Base-by-base conservation (phyloP, 2,113 vertebrate genomes). In the Bettongia penicillata region DNA sequence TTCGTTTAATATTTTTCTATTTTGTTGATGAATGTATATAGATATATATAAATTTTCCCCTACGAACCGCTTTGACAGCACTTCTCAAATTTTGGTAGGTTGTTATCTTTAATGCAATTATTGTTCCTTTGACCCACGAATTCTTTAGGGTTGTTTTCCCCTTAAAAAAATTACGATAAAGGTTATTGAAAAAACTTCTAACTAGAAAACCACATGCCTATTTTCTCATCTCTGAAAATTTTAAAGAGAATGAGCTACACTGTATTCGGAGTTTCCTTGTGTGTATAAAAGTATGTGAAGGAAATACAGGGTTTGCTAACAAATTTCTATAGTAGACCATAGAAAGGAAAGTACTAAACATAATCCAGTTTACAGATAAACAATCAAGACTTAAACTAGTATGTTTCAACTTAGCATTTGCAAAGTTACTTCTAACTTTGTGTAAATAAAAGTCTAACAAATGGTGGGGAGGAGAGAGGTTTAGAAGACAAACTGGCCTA, bases 341-440 rank as follows among this genome's bases (percentile, higher is more conserved):
- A 4, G 26, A 48, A 61, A 84, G 47, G 90, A 51, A 48, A 43
- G 43, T 12, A 24, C 3, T 14, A 26, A 50, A 92, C 49, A 50
- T 23, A 92, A 49, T 22, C 26, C n/a, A 28, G 2, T 47, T 77
- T 0, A 22, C 0, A 49, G 48, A 53, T 0, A n/a, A 84, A 92
- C 1, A 0, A 51, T 28, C 89, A 31, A 5, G 28, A 49, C 2
- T 1, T 5, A 3, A 37, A 12, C 51, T 37, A 0, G n/a, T n/a
- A 53, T 55, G 47, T 12, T 22, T 8, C 43, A 24, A 3, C 16
- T 91, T 37, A 49, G 48, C 8, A 23, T 23, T 19, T 19, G 51
- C 8, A 43, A 90, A 48, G 48, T 48, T 84, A 57, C 16, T 10
- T 4, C 11, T 10, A 12, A 12, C 22, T 92, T 90, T 49, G 51